These are phyloP conservation scores for Hypothenemus hampei DNA, from an alignment of 1,140 invertebrate species.

Conservation along the genomic window DNA sequence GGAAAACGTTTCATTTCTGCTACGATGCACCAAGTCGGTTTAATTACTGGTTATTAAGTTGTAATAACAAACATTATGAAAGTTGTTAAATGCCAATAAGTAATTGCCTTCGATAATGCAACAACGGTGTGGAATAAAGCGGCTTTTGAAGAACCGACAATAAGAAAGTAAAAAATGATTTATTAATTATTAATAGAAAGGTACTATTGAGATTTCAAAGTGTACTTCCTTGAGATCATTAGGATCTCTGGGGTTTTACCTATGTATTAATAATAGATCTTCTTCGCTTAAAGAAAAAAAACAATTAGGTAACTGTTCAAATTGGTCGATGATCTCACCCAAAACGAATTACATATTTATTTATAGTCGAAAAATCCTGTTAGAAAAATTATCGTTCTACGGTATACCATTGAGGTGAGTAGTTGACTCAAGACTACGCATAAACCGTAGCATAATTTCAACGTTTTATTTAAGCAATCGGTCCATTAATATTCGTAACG, in stretches of 20 bases:
- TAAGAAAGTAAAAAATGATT: constrained; percentile 3
- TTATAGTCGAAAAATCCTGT: constrained; percentile 10
- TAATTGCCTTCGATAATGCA: no score
- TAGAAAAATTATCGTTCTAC: constrained; percentile 1
- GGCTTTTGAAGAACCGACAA: not conserved
- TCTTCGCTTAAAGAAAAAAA: no score
- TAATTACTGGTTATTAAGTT: not conserved
- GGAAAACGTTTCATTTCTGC: no score
- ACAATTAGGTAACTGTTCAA: constrained; percentile 2
- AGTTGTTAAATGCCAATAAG: constrained; percentile 2
- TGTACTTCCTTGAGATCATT: no score
- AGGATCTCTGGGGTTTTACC: no score
- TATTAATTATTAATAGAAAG: no score
- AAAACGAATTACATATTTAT: not conserved
- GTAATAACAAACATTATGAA: constrained; percentile 1
- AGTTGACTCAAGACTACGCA: constrained; percentile 5
- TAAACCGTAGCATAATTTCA: not conserved
- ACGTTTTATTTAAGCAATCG: not conserved
- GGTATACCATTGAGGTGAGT: no score
- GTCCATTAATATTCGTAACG: constrained; percentile 1
- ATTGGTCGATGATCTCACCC: constrained; percentile 9
- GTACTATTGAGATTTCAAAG: no score
- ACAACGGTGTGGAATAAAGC: no score
- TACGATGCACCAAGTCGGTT: no score
- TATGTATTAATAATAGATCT: no score